Evolutionary conservation across 2,113 vertebrate species (phyloP).

Genomic region (Archilochus colubris): DNA sequence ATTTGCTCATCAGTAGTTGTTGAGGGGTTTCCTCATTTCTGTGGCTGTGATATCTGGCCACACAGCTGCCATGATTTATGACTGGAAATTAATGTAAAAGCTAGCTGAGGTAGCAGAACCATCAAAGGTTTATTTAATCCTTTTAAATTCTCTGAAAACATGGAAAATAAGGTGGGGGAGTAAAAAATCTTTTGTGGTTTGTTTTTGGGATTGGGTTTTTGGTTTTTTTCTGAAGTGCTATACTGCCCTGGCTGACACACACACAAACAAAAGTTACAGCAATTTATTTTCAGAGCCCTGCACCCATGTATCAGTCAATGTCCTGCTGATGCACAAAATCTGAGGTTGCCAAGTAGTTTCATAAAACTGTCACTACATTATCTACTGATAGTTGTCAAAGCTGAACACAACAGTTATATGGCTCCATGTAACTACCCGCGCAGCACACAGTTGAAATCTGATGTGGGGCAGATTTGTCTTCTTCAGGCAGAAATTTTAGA

Average conservation of each 20-base stretch:
- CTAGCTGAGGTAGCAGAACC: not conserved
- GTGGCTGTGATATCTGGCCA: not conserved
- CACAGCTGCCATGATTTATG: not conserved
- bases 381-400: not conserved
- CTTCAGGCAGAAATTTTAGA: not conserved
- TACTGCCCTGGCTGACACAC: not conserved
- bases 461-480: not conserved
- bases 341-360: not conserved
- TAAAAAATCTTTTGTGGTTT: not conserved
- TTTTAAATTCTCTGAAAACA: not conserved
- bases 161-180: not conserved
- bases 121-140: not conserved
- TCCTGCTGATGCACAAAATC: not conserved
- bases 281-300: not conserved
- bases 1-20: not conserved
- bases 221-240: not conserved
- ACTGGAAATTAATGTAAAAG: not conserved
- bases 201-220: too few relatives aligned
- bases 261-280: not conserved
- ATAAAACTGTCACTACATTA: not conserved
- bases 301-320: not conserved
- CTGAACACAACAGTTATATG: not conserved
- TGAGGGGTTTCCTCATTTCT: not conserved
- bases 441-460: not conserved
- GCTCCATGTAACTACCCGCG: not conserved